Evolutionary conservation across 2,888 invertebrate genomes (phyloP).

Genomic region (Ectemnius continuus): DNA sequence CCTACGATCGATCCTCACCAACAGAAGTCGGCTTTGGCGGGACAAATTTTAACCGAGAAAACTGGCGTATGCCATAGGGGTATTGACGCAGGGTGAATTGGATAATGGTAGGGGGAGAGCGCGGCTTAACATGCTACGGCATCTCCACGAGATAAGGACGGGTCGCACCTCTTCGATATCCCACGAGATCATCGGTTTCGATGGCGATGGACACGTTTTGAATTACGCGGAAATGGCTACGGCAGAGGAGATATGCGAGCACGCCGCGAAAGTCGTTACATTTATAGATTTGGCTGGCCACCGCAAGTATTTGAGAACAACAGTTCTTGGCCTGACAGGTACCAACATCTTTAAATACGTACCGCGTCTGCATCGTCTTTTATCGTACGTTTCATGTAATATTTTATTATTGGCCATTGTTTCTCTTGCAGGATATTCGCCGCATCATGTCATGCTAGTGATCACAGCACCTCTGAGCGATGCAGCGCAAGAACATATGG

Average conservation of each 20-base stretch:
- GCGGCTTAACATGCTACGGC: conserved; percentile 95
- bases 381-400: background rate
- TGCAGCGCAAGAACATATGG: conserved; percentile 89
- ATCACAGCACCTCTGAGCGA: conserved; percentile 74
- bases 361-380: background rate
- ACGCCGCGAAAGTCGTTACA: conserved; percentile 94
- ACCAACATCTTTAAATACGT: conserved; percentile 50
- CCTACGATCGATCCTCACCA: conserved; percentile 24
- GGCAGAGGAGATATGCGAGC: conserved; percentile 95
- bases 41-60: background rate
- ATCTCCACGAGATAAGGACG: conserved; percentile 96
- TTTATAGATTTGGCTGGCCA: conserved; percentile 98
- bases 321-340: conserved; percentile 93
- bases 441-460: conserved; percentile 94
- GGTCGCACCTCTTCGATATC: conserved; percentile 97
- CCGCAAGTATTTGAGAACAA: conserved; percentile 96
- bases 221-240: conserved; percentile 94
- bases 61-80: conserved; percentile 81
- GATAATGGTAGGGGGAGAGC: conserved; percentile 98
- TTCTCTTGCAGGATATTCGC: conserved; percentile 85
- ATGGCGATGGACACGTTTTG: conserved; percentile 89
- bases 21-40: background rate
- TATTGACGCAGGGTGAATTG: conserved; percentile 95
- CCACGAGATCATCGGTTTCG: conserved; percentile 98
- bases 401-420: background rate